Evolutionary conservation across 2,113 vertebrate species (phyloP).

Genomic region (Thermophis baileyi): DNA sequence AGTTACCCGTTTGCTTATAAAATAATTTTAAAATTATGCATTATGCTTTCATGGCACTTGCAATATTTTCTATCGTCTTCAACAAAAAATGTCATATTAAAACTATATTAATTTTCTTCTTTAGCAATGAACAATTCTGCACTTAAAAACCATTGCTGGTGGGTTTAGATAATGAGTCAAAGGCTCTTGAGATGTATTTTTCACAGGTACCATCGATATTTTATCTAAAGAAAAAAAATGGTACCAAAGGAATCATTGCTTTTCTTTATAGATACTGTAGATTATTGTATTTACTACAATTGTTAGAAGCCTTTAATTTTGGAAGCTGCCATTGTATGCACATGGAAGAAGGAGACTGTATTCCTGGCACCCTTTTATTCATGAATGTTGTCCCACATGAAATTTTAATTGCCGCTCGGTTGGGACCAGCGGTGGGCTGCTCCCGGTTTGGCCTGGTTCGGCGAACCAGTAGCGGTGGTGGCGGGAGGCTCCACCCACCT

Average conservation of each 20-base stretch:
- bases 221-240: conserved; percentile 1
- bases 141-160: not conserved
- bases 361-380: not conserved
- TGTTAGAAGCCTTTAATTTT: not conserved
- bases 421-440: too few relatives aligned
- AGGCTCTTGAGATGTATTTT: not conserved
- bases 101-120: not conserved
- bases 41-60: not conserved
- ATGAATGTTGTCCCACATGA: not conserved
- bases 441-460: too few relatives aligned
- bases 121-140: conserved; percentile 17
- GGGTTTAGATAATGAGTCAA: not conserved
- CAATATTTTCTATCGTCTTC: not conserved
- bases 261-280: not conserved
- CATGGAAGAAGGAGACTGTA: not conserved
- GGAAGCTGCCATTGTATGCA: not conserved
- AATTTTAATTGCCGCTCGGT: not conserved
- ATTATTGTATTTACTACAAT: not conserved
- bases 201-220: not conserved
- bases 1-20: not conserved
- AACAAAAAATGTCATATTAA: not conserved
- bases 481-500: too few relatives aligned
- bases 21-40: not conserved
- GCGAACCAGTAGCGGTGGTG: too few relatives aligned
- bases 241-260: not conserved